Evolutionary conservation across 1,140 invertebrate genomes (phyloP), one percentile per base, ranked within the genome.

Genomic region (Aleiodes sp.): DNA sequence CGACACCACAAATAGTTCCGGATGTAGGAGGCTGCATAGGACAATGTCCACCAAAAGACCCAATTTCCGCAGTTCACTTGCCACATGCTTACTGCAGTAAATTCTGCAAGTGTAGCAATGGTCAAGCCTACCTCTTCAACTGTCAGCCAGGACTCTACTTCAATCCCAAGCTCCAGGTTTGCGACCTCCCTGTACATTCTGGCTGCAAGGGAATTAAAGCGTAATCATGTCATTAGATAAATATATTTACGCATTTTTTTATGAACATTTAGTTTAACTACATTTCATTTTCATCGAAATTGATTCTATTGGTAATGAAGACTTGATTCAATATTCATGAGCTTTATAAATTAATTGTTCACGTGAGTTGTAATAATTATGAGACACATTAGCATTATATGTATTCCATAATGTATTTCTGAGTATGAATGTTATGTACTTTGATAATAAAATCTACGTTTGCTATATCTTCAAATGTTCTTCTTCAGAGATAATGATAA

Each of bases 101-200:
- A 57, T 86, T 81, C 57, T 81, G 80, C 52, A 79, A 73, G 8
- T 87, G 85, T 46, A 46, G 31, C 16, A 29, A 72, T 37, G 78
- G 78, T 16, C 29, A 37, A 2, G 68, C 73, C 0, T 56, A 73
- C n/a, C 41, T 78, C 2, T 62, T 75, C n/a, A 2, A 63, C 1
- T 84, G 82, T 70, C 70, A 81, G 0, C 33, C 52, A 0, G 79
- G 75, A 1, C 73, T 87, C 1, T 73, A 84, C 31, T 91, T 89
- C 68, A 88, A 89, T 73, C 79, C 85, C 6, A 71, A 72, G 16
- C 21, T 75, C 1, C 77, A 87, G 75, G 84, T 87, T 0, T 87
- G 84, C 61, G 79, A 83, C 68, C 82, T 72, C 57, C 77, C 78
- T 24, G 0, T 9, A 7, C 3, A 2, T 6, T 57, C 59, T 24